Conservation (phyloP, 1,140 invertebrate genomes). For the Spodoptera litura region DNA sequence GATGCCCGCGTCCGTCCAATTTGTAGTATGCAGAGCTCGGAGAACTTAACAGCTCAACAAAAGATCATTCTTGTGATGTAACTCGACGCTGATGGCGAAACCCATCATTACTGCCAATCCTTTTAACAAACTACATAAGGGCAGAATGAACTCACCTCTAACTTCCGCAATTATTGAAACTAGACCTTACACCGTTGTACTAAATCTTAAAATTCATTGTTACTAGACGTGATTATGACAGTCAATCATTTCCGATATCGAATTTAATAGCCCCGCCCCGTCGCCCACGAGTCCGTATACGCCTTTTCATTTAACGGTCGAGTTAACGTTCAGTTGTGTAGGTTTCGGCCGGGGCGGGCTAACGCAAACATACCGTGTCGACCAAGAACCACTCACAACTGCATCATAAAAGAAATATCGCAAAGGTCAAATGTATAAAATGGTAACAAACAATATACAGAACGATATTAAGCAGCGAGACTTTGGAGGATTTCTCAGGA, state of each 20-base stretch:
- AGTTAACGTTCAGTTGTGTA: constrained; percentile 22
- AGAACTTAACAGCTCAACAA: constrained; percentile 8
- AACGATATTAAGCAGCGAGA: no score
- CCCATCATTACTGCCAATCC: constrained; percentile 69
- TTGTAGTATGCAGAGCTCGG: background rate
- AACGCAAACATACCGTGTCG: constrained; percentile 1
- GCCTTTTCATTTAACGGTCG: constrained; percentile 30
- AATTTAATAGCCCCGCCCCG: constrained; percentile 51
- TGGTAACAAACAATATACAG: background rate
- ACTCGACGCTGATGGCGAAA: constrained; percentile 46
- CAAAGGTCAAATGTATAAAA: constrained; percentile 26
- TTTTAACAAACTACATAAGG: constrained; percentile 52
- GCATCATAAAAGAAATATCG: constrained; percentile 1
- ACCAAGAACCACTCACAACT: background rate
- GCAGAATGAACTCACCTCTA: constrained; percentile 49
- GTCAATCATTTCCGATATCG: constrained; percentile 58
- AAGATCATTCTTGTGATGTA: constrained; percentile 31
- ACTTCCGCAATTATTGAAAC: constrained; percentile 21
- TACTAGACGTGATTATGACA: constrained; percentile 48
- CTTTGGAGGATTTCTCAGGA: no score
- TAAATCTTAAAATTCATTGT: constrained; percentile 29
- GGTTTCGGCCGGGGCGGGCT: background rate
- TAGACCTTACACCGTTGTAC: background rate
- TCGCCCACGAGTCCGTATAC: constrained; percentile 50
- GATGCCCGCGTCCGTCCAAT: constrained; percentile 19